Percentiles rank a stretch among this genome's conserved stretches.
Evolutionary conservation across 2,888 invertebrate genomes (phyloP).

Genomic region (Sturmia bella): DNA sequence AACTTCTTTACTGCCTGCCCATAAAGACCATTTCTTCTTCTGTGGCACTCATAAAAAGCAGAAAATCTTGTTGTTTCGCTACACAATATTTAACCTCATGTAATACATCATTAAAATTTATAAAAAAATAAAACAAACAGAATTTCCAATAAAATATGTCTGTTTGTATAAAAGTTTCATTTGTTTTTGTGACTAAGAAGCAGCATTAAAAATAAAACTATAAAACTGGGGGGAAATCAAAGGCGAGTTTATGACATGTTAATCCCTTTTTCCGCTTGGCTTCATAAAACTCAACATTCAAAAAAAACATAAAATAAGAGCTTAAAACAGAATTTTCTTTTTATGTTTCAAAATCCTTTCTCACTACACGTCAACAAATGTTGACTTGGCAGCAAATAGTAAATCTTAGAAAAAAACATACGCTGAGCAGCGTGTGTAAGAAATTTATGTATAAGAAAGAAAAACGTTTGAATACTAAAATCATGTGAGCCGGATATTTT

Average conservation of each 20-base stretch:
- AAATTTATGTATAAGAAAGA: background rate
- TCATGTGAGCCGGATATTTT: too few species aligned
- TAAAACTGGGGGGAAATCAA: background rate
- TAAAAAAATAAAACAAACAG: slow-evolving; percentile 10
- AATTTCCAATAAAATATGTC: slow-evolving; percentile 5
- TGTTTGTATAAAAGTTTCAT: too few species aligned
- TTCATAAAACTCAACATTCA: slow-evolving; percentile 25
- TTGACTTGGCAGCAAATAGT: background rate
- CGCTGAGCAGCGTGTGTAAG: slow-evolving; percentile 13
- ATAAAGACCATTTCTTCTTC: background rate
- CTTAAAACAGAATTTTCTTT: slow-evolving; percentile 27
- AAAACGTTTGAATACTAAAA: background rate
- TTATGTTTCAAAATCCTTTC: slow-evolving; percentile 10
- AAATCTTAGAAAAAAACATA: background rate
- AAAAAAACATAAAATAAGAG: slow-evolving; percentile 10
- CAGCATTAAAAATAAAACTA: slow-evolving; percentile 17
- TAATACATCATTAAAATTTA: slow-evolving; percentile 49
- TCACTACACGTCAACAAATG: slow-evolving; percentile 5
- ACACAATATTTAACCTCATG: slow-evolving; percentile 45
- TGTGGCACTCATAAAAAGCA: background rate
- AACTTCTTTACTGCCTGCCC: background rate
- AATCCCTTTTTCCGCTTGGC: slow-evolving; percentile 38
- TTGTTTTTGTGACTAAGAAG: slow-evolving; percentile 4
- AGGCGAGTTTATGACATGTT: slow-evolving; percentile 33
- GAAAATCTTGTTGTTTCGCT: slow-evolving; percentile 6